phyloP scores from a whole-genome alignment of 2,888 invertebrate genomes.

The Ecliptopera silaceata region DNA sequence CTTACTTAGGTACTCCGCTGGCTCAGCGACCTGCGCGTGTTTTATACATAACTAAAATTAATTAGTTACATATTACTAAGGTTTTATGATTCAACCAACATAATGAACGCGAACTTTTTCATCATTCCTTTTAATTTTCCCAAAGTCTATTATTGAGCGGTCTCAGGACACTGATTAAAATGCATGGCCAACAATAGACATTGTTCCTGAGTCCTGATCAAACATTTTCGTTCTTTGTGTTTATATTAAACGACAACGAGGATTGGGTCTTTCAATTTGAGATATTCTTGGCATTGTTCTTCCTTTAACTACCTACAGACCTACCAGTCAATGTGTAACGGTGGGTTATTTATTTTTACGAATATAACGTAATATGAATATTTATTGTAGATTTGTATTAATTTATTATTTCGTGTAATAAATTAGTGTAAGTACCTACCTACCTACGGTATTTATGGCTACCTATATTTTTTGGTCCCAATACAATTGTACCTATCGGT shows the following conservation, averaged over 20 bases:
- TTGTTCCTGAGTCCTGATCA: conserved; percentile 57
- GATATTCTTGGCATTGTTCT: conserved; percentile 58
- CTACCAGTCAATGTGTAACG: conserved; percentile 43
- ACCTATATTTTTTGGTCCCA: too few species aligned
- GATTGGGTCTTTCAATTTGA: conserved; percentile 54
- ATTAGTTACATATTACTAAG: too few species aligned
- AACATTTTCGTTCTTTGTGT: conserved; percentile 66
- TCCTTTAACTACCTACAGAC: conserved; percentile 39
- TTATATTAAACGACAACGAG: conserved; percentile 61
- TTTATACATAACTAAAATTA: too few species aligned
- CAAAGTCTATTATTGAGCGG: conserved; percentile 39
- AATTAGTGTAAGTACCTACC: too few species aligned
- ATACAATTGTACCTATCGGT: too few species aligned
- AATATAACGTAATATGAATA: too few species aligned
- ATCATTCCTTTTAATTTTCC: conserved; percentile 38
- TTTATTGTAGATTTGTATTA: too few species aligned
- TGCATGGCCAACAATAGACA: conserved; percentile 64
- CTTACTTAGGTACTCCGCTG: neutral
- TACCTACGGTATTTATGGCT: too few species aligned
- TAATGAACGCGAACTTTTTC: conserved; percentile 17
- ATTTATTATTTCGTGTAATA: too few species aligned
- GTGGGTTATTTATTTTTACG: conserved; percentile 5
- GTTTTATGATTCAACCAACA: too few species aligned
- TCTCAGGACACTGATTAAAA: conserved; percentile 63
- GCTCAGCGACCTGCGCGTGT: too few species aligned